Base-by-base conservation (phyloP, 2,113 vertebrate genomes). In the Romanogobio albipinnatus region DNA sequence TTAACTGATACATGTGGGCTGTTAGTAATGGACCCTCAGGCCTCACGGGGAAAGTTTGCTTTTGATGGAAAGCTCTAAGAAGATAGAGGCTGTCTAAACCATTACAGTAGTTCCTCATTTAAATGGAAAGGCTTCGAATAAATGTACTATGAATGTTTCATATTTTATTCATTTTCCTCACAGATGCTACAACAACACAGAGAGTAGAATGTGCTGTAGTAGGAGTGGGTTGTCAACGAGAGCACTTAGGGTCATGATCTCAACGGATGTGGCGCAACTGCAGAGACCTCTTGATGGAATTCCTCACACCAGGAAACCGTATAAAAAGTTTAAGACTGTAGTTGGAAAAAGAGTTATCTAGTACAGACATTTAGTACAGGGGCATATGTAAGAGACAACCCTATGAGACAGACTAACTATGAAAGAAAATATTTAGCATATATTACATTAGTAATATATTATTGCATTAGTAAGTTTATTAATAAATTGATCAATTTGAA, bases 1-100 rank as follows among this genome's bases (percentile, higher is more conserved):
- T 87, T 80, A 78, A 68, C 68, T 87, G 81, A 76, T 75, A 86
- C 84, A 56, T 87, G 84, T 56, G 86, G 82, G 82, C 86, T 77
- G 8, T 66, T 43, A 51, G 76, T 75, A 49, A 62, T 82, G 47
- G 33, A 36, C 61, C 77, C 73, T 51, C 62, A 49, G 70, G 76
- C 22, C 62, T 76, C 36, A 68, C 19, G 0, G 49, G 47, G 49
- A 75, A 56, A 33, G 58, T 49, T 58, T 39, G 76, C 47, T 66
- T 56, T 80, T 74, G 62, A 73, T 84, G 45, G 33, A 36, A 78
- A 59, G 58, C 61, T 4, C 66, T 45, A 29, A 70, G 11, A 29
- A 70, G 45, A 39, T 15, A 0, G 11, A 62, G 39, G 7, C 22
- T 3, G 1, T 47, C 24, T 68, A 82, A 82, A 39, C 80, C 80